Conservation (phyloP, 64 coral and sea anemone species). For the Montipora efflorescens region DNA sequence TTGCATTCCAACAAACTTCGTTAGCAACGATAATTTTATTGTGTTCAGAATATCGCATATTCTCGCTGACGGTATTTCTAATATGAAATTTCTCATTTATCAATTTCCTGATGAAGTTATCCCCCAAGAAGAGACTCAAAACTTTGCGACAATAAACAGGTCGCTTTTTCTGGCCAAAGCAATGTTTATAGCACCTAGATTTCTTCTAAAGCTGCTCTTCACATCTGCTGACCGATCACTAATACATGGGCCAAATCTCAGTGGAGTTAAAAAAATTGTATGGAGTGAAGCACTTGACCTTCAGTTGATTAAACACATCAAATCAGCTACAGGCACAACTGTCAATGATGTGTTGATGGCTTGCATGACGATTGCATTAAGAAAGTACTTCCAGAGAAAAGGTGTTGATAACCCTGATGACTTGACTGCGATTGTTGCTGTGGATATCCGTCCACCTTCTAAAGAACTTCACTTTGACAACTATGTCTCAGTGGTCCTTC, state of each 20-base stretch:
- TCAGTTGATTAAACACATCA: constrained; percentile 83
- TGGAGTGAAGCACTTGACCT: constrained; percentile 79
- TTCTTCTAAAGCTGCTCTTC: constrained; percentile 44
- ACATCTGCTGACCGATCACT: constrained; percentile 61
- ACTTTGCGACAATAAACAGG: constrained; percentile 58
- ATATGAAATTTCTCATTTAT: constrained; percentile 46
- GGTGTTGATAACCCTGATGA: constrained; percentile 77
- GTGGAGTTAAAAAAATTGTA: constrained; percentile 82
- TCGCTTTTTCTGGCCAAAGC: constrained; percentile 70
- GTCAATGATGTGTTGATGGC: constrained; percentile 94
- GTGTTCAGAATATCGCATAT: constrained; percentile 78
- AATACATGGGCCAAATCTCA: constrained; percentile 78
- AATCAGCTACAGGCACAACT: constrained; percentile 80
- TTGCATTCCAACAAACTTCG: constrained; percentile 79
- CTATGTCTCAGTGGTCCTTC: constrained; percentile 77
- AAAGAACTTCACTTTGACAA: constrained; percentile 73
- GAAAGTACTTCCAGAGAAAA: constrained; percentile 81
- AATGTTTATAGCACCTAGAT: constrained; percentile 38
- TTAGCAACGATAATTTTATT: constrained; percentile 21
- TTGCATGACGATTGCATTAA: constrained; percentile 75
- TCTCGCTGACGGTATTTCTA: constrained; percentile 80
- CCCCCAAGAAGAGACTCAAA: constrained; percentile 62
- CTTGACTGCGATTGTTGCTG: constrained; percentile 75
- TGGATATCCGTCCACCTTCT: constrained; percentile 72
- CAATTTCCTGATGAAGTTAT: constrained; percentile 73